These are phyloP conservation scores for Noctua comes DNA, from an alignment of 2,888 invertebrate species.

Conservation along the genomic window DNA sequence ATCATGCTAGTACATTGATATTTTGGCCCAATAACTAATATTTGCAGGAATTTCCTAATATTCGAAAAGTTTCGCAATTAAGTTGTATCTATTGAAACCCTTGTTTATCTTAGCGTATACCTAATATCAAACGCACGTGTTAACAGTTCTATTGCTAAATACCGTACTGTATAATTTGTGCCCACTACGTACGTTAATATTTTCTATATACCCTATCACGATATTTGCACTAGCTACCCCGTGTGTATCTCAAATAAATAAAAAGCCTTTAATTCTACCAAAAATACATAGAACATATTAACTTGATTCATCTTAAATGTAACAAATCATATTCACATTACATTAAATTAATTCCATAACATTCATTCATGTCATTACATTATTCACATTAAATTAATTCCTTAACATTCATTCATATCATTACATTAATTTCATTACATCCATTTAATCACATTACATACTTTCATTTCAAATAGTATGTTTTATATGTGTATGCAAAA, in stretches of 20 bases:
- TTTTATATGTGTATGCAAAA: conserved; percentile 27
- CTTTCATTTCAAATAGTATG: background rate
- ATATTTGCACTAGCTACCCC: conserved; percentile 23
- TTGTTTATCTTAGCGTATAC: conserved; percentile 29
- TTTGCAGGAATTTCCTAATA: conserved; percentile 37
- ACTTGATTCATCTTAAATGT: too few species aligned
- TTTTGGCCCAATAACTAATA: conserved; percentile 40
- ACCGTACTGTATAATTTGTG: background rate
- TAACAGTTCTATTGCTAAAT: conserved; percentile 2
- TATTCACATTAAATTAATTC: too few species aligned
- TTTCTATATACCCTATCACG: background rate
- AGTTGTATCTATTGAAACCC: conserved; percentile 18
- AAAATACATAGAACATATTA: too few species aligned
- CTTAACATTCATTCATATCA: too few species aligned
- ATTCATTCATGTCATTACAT: too few species aligned
- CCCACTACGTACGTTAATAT: background rate
- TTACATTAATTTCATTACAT: too few species aligned
- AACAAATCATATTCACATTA: too few species aligned
- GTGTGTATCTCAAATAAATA: background rate
- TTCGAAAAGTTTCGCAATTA: conserved; percentile 40
- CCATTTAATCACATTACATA: too few species aligned
- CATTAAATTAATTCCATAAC: too few species aligned
- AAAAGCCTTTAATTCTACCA: too few species aligned
- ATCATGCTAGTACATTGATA: conserved; percentile 62
- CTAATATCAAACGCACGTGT: conserved; percentile 11